These are phyloP conservation scores for Varanus komodoensis DNA, from an alignment of 2,113 vertebrate species.

Conservation along the genomic window DNA sequence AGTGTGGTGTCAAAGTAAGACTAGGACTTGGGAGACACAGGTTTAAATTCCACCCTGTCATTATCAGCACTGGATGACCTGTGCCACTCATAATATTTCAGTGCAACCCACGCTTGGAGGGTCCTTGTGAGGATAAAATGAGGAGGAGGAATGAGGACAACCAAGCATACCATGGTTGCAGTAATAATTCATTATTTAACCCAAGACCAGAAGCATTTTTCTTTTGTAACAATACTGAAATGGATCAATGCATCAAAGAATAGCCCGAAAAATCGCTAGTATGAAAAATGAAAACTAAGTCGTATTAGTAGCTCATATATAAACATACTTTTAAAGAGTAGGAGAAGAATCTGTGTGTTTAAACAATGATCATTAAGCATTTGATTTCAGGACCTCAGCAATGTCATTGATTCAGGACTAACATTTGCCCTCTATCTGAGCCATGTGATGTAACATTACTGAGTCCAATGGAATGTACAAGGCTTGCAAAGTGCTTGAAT, in stretches of 20 bases:
- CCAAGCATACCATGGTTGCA: too few species aligned
- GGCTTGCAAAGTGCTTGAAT: neutral
- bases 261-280: neutral
- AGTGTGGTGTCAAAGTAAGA: neutral
- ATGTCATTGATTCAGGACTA: neutral
- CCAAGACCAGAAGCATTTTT: neutral
- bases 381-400: neutral
- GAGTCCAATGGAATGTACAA: conserved; percentile 20
- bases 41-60: neutral
- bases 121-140: neutral
- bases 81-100: too few species aligned
- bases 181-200: too few species aligned
- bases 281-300: conserved; percentile 23
- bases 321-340: neutral
- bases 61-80: neutral
- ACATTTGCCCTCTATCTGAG: conserved; percentile 5
- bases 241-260: neutral
- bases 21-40: neutral
- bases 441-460: neutral
- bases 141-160: too few species aligned
- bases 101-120: neutral
- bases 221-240: neutral
- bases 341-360: neutral
- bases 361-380: neutral
- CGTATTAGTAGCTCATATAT: conserved; percentile 3